phyloP scores from a whole-genome alignment of 2,113 vertebrate species.

The Oryzias melastigma region DNA sequence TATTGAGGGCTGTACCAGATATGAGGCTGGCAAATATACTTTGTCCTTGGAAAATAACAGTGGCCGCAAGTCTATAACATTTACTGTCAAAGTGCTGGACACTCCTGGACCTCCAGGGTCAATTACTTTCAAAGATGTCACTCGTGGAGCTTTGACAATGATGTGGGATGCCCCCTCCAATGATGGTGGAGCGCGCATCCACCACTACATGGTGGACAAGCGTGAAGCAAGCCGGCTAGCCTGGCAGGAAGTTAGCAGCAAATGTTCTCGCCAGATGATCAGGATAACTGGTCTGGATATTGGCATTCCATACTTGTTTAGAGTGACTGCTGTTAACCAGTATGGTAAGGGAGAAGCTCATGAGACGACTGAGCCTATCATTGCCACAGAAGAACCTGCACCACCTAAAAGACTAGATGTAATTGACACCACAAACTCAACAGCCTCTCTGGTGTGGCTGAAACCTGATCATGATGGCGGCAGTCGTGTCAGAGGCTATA shows the following conservation, averaged over 20 bases:
- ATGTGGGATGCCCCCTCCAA: slow-evolving; percentile 94
- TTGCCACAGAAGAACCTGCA: slow-evolving; percentile 94
- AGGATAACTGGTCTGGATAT: slow-evolving; percentile 85
- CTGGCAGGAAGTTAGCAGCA: slow-evolving; percentile 91
- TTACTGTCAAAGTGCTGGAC: slow-evolving; percentile 95
- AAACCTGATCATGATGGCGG: slow-evolving; percentile 98
- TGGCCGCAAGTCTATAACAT: slow-evolving; percentile 90
- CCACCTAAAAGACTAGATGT: slow-evolving; percentile 94
- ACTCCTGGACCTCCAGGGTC: slow-evolving; percentile 93
- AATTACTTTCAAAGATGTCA: slow-evolving; percentile 94
- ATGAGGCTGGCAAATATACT: slow-evolving; percentile 94
- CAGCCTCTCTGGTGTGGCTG: slow-evolving; percentile 91
- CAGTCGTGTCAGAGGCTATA: slow-evolving; percentile 89
- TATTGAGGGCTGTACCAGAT: slow-evolving; percentile 91
- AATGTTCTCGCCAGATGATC: slow-evolving; percentile 89
- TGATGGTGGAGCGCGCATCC: slow-evolving; percentile 91
- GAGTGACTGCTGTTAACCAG: slow-evolving; percentile 92
- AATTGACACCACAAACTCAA: slow-evolving; percentile 89
- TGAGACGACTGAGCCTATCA: slow-evolving; percentile 91
- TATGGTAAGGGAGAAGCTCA: slow-evolving; percentile 90
- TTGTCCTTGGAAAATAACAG: slow-evolving; percentile 95
- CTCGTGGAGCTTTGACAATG: slow-evolving; percentile 86
- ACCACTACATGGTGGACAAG: slow-evolving; percentile 92
- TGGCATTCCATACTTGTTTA: slow-evolving; percentile 89
- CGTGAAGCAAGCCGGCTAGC: slow-evolving; percentile 93